phyloP scores from a whole-genome alignment of 2,113 vertebrate genomes.

The Columbina picui region DNA sequence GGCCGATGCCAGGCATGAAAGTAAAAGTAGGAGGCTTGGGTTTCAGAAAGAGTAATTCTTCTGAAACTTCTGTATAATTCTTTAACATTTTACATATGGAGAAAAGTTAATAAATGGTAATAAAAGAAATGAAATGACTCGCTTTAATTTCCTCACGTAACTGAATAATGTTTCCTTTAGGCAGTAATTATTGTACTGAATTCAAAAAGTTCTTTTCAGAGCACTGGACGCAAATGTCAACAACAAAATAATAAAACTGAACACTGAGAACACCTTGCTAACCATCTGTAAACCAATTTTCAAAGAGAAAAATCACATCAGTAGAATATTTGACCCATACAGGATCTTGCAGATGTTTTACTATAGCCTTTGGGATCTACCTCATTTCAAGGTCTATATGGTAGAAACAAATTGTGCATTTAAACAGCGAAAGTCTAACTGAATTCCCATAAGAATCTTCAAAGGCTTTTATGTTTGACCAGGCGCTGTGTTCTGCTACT shows the following conservation, averaged over 20 bases:
- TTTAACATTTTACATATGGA: slow-evolving; percentile 14
- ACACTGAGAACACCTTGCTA: slow-evolving; percentile 60
- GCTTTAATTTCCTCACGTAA: slow-evolving; percentile 40
- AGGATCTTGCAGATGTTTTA: slow-evolving; percentile 74
- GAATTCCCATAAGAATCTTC: slow-evolving; percentile 70
- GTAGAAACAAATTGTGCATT: slow-evolving; percentile 77
- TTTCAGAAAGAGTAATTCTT: background rate
- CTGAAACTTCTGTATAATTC: background rate
- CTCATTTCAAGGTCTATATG: slow-evolving; percentile 78
- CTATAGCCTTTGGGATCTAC: slow-evolving; percentile 60
- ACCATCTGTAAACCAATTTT: slow-evolving; percentile 67
- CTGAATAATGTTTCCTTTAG: slow-evolving; percentile 51
- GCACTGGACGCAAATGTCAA: slow-evolving; percentile 23
- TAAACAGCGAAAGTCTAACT: slow-evolving; percentile 63
- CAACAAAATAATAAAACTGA: slow-evolving; percentile 51
- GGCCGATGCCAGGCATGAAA: background rate
- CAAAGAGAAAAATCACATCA: slow-evolving; percentile 71
- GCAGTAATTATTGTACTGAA: slow-evolving; percentile 27
- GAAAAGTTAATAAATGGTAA: slow-evolving; percentile 49
- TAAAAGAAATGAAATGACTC: slow-evolving; percentile 25
- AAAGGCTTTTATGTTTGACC: slow-evolving; percentile 74
- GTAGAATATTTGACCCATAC: slow-evolving; percentile 67
- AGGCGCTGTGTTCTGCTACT: slow-evolving; percentile 72
- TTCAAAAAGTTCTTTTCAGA: slow-evolving; percentile 54
- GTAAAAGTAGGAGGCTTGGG: background rate